Evolutionary conservation across 2,888 invertebrate genomes (phyloP).

Genomic region (Pyrocoelia pectoralis): DNA sequence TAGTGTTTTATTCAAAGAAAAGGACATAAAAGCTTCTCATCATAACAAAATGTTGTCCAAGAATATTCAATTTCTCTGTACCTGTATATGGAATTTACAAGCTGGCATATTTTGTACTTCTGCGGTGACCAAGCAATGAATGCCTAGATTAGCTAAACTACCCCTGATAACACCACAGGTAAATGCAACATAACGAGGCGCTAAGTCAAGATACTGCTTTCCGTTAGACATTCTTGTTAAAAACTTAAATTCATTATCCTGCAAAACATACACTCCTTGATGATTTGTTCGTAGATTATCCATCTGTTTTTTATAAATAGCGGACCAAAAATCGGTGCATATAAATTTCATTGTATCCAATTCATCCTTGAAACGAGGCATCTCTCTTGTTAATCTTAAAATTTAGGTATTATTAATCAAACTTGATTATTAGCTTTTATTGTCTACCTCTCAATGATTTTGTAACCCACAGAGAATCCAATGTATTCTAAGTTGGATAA

Average conservation of each 20-base stretch:
- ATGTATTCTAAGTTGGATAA: conserved; percentile 83
- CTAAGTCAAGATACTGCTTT: conserved; percentile 90
- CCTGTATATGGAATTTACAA: conserved; percentile 92
- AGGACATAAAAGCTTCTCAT: no score
- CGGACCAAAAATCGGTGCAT: conserved; percentile 99
- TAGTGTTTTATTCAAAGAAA: no score
- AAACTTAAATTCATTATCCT: conserved; percentile 94
- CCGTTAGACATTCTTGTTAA: conserved; percentile 87
- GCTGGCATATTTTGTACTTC: conserved; percentile 93
- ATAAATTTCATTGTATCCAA: conserved; percentile 98
- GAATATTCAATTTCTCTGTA: conserved; percentile 70
- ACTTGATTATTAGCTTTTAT: neutral
- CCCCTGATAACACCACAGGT: conserved; percentile 96
- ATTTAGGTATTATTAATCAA: neutral
- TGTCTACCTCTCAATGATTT: conserved; percentile 78
- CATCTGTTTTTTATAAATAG: conserved; percentile 96
- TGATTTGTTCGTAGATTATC: conserved; percentile 98
- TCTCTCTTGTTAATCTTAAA: conserved; percentile 83
- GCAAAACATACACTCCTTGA: conserved; percentile 96
- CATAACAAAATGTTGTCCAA: no score
- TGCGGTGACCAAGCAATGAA: conserved; percentile 93
- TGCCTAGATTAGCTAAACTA: conserved; percentile 92
- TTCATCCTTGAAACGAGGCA: conserved; percentile 95
- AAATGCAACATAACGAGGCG: conserved; percentile 92
- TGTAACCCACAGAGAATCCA: conserved; percentile 85